Evolutionary conservation across 2,888 invertebrate genomes (phyloP), one percentile per base, ranked within the genome.

Genomic region (Eupsilia transversa): DNA sequence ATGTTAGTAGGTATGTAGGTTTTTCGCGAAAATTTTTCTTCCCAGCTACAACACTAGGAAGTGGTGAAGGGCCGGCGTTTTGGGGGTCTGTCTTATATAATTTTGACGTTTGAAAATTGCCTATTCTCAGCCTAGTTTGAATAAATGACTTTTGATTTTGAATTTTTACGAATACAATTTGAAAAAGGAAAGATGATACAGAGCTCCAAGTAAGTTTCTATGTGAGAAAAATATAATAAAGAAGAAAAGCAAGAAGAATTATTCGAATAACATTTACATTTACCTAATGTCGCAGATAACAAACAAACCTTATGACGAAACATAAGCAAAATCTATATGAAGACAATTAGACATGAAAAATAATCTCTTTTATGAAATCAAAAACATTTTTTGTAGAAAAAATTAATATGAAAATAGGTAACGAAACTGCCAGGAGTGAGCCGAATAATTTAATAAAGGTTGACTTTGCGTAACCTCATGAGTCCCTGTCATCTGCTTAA

Each of bases 361-460:
- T 52, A 30, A 30, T 46, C 9, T 41, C n/a, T 30, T 17, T 27
- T 59, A 23, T 5, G n/a, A 57, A 69, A 56, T 68, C 20, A 74
- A 74, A 73, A 52, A 61, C 1, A 46, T 33, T 41, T 67, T 64
- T 72, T 9, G 10, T 35, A 1, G 3, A 38, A 52, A 20, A 56
- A 56, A 30, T 5, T 57, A 49, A 46, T 60, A 35, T 20, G 9
- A 43, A 49, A 72, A 3, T 71, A 46, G 4, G 30, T 60, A 66
- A 66, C 9, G 23, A 66, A 54, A 23, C 65, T 63, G 52, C 38
- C 59, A 23, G 9, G 27, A 56, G n/a, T 61, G n/a, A 57, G 17
- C 1, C 10, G 17, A 54, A 49, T 72, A 82, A 78, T 77, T 57
- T 54, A 70, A 78, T 78, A 73, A 59, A 27, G 38, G 20, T 14